A percentile compares a stretch with the other conserved stretches of the same genome.
These are phyloP conservation scores for Halocaridina rubra DNA, from an alignment of 2,888 invertebrate genomes.

Conservation along the genomic window DNA sequence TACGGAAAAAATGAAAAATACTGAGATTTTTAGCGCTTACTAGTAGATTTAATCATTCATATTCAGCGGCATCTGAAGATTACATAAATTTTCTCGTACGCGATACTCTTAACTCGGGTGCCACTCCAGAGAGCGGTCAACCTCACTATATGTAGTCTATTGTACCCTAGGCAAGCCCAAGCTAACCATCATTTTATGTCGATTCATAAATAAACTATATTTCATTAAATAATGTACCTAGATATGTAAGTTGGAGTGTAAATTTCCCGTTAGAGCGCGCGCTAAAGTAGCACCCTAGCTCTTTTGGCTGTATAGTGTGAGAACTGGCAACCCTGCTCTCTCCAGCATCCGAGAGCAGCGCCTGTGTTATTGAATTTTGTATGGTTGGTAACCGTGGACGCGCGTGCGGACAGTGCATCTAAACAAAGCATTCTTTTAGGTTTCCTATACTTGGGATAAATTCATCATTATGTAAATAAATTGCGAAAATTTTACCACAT, in stretches of 20 bases:
- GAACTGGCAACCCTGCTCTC: neutral
- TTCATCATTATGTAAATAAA: too few species aligned
- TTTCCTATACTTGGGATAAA: too few species aligned
- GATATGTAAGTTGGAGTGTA: neutral
- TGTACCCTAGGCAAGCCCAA: neutral
- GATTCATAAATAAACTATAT: neutral
- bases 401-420: conserved; percentile 56
- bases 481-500: too few species aligned
- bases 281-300: too few species aligned
- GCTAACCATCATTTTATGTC: neutral
- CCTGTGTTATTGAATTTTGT: conserved; percentile 59
- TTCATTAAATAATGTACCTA: neutral
- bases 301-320: neutral
- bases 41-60: neutral
- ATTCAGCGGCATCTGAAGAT: neutral
- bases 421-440: conserved; percentile 57
- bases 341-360: conserved; percentile 38
- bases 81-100: neutral
- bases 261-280: neutral
- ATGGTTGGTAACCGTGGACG: conserved; percentile 55
- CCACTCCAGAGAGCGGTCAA: too few species aligned
- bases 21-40: neutral
- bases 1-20: neutral
- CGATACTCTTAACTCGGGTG: neutral
- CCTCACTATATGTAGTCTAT: too few species aligned